Percentiles rank a stretch among this genome's conserved stretches.
Conservation (phyloP, 2,113 vertebrate genomes). For the Montifringilla adamsi region DNA sequence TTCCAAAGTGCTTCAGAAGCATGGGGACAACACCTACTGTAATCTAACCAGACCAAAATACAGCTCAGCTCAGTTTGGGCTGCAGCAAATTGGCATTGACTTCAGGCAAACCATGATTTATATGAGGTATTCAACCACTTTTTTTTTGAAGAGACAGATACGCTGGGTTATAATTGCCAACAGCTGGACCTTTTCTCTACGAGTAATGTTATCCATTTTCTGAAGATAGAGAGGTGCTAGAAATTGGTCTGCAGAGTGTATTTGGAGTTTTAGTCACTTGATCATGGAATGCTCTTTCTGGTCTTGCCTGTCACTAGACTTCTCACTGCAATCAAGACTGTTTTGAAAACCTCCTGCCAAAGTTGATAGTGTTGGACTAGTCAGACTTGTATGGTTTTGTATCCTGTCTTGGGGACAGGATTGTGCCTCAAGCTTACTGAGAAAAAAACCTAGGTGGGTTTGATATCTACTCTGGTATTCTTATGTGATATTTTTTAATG, state of each 20-base stretch:
- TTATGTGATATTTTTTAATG: accelerated
- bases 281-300: not conserved
- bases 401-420: not conserved
- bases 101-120: not conserved
- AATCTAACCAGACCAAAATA: not conserved
- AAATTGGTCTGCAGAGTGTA: not conserved
- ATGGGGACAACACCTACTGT: not conserved
- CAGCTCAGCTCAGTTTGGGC: not conserved
- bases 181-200: not conserved
- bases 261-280: not conserved
- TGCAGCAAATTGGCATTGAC: not conserved
- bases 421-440: not conserved
- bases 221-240: not conserved
- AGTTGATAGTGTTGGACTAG: accelerated
- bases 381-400: not conserved
- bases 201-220: not conserved
- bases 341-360: not conserved
- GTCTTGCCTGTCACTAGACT: not conserved
- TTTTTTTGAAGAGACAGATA: not conserved
- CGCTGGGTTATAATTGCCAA: not conserved
- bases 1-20: not conserved
- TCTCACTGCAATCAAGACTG: not conserved
- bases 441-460: not conserved
- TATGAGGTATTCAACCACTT: not conserved
- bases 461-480: not conserved